A percentile compares a stretch with the other conserved stretches of the same genome.
These are phyloP conservation scores for Oscarella lobularis DNA, from an alignment of 37 sponge, comb jelly and placozoan genomes.

Conservation along the genomic window DNA sequence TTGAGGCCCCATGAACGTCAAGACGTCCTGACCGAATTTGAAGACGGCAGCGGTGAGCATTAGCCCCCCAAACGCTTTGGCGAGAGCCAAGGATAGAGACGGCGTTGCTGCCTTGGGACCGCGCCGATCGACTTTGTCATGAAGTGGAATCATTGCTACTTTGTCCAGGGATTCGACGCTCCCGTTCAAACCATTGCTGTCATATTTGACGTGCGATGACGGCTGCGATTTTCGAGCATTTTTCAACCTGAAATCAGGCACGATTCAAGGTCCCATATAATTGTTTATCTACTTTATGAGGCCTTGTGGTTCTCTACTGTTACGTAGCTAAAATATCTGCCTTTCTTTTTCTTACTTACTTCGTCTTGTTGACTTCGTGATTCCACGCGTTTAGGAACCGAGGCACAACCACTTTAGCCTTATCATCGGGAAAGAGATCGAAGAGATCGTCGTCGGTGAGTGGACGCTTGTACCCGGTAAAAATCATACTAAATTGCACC, in stretches of 20 bases:
- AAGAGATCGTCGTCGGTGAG: conserved; percentile 49
- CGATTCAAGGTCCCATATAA: too few species aligned
- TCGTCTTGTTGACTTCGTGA: conserved; percentile 31
- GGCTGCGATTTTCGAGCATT: too few species aligned
- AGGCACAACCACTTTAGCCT: conserved; percentile 33
- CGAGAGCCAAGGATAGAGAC: conserved; percentile 46
- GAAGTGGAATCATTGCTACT: too few species aligned
- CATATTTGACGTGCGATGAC: too few species aligned
- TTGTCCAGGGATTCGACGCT: too few species aligned
- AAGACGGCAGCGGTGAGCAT: conserved; percentile 46
- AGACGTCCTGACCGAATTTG: conserved; percentile 47
- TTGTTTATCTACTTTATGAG: too few species aligned
- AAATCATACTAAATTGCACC: conserved; percentile 31
- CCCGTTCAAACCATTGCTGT: too few species aligned
- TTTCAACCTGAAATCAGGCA: too few species aligned
- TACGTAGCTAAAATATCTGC: too few species aligned
- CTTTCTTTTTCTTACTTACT: too few species aligned
- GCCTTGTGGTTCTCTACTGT: too few species aligned
- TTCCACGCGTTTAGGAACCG: conserved; percentile 49
- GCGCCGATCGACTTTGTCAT: too few species aligned
- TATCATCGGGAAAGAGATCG: conserved; percentile 43
- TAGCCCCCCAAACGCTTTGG: conserved; percentile 36
- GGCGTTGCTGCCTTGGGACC: conserved; percentile 6
- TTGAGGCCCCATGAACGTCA: conserved; percentile 67
- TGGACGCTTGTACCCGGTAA: conserved; percentile 43